Conservation (phyloP, 2,797 vertebrate genomes). For the Trematomus bernacchii region DNA sequence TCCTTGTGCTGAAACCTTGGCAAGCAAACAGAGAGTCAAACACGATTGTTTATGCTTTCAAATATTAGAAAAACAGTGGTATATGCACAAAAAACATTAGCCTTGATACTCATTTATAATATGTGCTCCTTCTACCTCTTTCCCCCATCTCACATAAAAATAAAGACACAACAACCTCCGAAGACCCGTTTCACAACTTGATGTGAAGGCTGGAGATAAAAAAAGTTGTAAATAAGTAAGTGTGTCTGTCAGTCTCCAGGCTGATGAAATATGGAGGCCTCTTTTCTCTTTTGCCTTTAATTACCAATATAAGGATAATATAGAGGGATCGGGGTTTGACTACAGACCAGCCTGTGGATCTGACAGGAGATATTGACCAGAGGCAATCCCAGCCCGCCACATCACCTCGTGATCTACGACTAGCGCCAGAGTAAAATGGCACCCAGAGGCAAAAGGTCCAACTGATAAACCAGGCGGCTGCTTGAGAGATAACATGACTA, state of each 20-base stretch:
- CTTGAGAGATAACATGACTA: slow-evolving; percentile 26
- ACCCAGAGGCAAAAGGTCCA: slow-evolving; percentile 48
- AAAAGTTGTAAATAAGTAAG: slow-evolving; percentile 3
- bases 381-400: slow-evolving; percentile 35
- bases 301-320: slow-evolving; percentile 65
- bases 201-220: slow-evolving; percentile 10
- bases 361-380: slow-evolving; percentile 61
- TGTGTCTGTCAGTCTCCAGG: background rate
- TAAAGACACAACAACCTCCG: background rate
- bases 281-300: slow-evolving; percentile 56
- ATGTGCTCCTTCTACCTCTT: background rate
- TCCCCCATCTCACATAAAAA: background rate
- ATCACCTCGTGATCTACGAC: slow-evolving; percentile 54
- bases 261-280: slow-evolving; percentile 21
- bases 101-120: background rate
- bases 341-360: slow-evolving; percentile 40
- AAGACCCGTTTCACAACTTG: slow-evolving; percentile 24
- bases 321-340: slow-evolving; percentile 37
- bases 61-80: slow-evolving; percentile 15
- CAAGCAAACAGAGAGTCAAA: background rate
- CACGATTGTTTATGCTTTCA: background rate
- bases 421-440: slow-evolving; percentile 49
- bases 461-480: slow-evolving; percentile 25
- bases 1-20: slow-evolving; percentile 17
- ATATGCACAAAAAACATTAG: slow-evolving; percentile 5